Percentiles rank a stretch among this genome's conserved stretches.
These are phyloP conservation scores for Hippocampus zosterae DNA, from an alignment of 2,113 vertebrate species.

Conservation along the genomic window DNA sequence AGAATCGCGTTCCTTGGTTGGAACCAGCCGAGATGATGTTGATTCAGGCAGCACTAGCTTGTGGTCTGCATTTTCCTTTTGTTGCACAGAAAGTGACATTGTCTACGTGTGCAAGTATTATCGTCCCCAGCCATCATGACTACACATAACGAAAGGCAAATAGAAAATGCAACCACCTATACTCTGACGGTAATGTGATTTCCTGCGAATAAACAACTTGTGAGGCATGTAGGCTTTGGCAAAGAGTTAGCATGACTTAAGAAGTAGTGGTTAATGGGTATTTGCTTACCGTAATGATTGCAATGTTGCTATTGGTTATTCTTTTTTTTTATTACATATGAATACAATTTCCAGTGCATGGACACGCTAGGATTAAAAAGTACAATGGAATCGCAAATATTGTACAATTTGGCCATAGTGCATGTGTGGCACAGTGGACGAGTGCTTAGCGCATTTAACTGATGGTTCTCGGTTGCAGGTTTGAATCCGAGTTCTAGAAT, in stretches of 20 bases:
- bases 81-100: not conserved
- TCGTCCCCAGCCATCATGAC: slow-evolving; percentile 11
- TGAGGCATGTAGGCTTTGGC: not conserved
- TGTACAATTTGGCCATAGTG: too few species aligned
- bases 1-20: not conserved
- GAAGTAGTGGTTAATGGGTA: not conserved
- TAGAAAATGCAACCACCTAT: not conserved
- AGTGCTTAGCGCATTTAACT: too few species aligned
- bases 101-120: slow-evolving; percentile 2
- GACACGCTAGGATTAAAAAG: not conserved
- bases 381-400: not conserved
- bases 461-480: too few species aligned
- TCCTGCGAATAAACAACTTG: slow-evolving; percentile 3
- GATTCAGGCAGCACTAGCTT: not conserved
- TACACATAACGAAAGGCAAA: slow-evolving; percentile 1
- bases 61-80: not conserved
- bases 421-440: not conserved
- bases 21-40: not conserved
- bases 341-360: not conserved
- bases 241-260: not conserved
- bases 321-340: not conserved
- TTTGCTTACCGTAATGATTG: not conserved
- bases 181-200: not conserved
- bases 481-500: too few species aligned
- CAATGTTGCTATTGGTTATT: not conserved